These are phyloP conservation scores for Regulus satrapa DNA, from an alignment of 2,113 vertebrate species.

Conservation along the genomic window DNA sequence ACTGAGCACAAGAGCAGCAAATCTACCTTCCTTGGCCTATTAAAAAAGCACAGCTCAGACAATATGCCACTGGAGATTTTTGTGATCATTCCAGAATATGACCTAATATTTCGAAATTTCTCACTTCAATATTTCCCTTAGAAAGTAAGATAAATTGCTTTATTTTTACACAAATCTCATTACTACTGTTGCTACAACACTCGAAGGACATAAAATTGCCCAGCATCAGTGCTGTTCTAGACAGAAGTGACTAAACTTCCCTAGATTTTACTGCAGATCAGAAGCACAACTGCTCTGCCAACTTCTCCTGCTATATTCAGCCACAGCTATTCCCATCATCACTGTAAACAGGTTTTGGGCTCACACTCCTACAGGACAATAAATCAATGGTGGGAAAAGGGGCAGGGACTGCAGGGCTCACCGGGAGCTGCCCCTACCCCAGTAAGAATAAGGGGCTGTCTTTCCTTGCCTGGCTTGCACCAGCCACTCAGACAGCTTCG, in stretches of 20 bases:
- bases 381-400: not conserved
- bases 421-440: not conserved
- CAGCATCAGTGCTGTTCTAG: fast-evolving
- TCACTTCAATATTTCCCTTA: not conserved
- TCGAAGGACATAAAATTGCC: not conserved
- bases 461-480: not conserved
- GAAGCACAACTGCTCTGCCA: not conserved
- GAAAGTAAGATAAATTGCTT: not conserved
- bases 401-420: not conserved
- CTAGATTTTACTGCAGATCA: not conserved
- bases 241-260: not conserved
- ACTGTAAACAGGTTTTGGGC: not conserved
- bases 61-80: not conserved
- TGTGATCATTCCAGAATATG: not conserved
- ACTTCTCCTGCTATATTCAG: not conserved
- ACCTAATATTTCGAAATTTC: not conserved
- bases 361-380: not conserved
- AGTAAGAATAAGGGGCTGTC: not conserved
- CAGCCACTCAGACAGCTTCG: not conserved
- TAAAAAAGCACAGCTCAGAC: not conserved
- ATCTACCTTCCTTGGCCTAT: not conserved
- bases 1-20: not conserved
- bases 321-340: not conserved
- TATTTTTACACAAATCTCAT: not conserved
- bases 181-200: not conserved